Evolutionary conservation across 1,140 invertebrate species (phyloP).

Genomic region (Neuroterus valhalla): DNA sequence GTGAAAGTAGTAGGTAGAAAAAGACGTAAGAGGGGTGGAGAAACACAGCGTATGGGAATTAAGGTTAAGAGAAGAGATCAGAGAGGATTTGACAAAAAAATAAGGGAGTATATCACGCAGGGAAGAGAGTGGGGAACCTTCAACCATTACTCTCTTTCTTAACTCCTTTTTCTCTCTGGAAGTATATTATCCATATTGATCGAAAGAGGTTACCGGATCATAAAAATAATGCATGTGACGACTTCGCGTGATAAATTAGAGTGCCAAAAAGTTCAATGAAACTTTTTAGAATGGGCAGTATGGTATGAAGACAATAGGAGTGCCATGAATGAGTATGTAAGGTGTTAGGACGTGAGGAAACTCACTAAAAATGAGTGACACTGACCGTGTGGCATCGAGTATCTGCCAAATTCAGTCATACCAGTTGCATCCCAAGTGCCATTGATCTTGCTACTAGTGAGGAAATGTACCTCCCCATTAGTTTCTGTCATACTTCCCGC

Average conservation of each 20-base stretch:
- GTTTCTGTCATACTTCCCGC: slow-evolving; percentile 34
- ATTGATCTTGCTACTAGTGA: slow-evolving; percentile 74
- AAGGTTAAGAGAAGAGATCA: too few species aligned
- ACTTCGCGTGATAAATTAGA: background rate
- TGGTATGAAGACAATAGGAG: background rate
- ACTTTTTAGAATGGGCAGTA: background rate
- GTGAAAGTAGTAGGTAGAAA: too few species aligned
- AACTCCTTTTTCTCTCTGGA: too few species aligned
- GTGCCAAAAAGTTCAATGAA: slow-evolving; percentile 6
- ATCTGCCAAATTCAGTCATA: slow-evolving; percentile 75
- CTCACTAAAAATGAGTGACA: slow-evolving; percentile 16
- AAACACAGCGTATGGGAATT: too few species aligned
- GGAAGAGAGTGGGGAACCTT: too few species aligned
- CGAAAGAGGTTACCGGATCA: background rate
- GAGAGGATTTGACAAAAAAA: too few species aligned
- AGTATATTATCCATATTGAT: background rate
- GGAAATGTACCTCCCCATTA: slow-evolving; percentile 57
- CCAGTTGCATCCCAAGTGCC: slow-evolving; percentile 75
- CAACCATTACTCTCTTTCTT: too few species aligned
- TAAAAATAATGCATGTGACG: background rate
- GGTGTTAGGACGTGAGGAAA: background rate
- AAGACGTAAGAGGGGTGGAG: too few species aligned
- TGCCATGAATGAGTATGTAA: background rate
- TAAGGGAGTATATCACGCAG: too few species aligned
- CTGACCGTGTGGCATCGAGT: slow-evolving; percentile 73